phyloP scores from a whole-genome alignment of 2,113 vertebrate species.

The Lophotis ruficrista region DNA sequence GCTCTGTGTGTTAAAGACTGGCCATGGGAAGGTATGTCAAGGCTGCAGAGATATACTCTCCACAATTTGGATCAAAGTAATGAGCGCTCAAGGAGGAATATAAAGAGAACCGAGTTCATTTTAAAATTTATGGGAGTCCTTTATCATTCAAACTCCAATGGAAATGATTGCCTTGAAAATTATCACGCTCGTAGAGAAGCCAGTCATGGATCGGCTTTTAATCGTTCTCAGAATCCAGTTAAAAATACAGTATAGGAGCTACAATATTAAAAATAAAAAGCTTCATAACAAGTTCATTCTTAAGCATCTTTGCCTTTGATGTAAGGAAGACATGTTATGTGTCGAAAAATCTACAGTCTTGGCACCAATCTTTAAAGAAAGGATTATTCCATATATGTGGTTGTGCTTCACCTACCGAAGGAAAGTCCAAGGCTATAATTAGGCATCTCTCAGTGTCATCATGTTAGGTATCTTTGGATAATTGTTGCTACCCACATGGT shows the following conservation, averaged over 20 bases:
- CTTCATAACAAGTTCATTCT: background rate
- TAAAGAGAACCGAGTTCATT: constrained; percentile 28
- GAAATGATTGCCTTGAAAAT: constrained; percentile 53
- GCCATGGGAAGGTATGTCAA: constrained; percentile 34
- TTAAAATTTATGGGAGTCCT: constrained; percentile 49
- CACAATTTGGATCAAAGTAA: background rate
- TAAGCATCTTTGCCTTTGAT: background rate
- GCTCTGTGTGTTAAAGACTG: background rate
- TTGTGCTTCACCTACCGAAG: background rate
- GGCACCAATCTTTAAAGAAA: background rate
- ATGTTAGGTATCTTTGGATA: background rate
- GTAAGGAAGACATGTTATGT: background rate
- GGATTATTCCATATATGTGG: background rate
- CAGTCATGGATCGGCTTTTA: background rate
- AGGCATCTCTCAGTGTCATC: background rate
- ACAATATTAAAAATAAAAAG: background rate
- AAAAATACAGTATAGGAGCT: background rate
- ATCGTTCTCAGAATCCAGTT: background rate
- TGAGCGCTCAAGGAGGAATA: background rate
- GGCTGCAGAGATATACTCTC: background rate
- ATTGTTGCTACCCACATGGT: constrained; percentile 38
- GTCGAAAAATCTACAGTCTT: background rate
- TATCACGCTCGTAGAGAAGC: background rate
- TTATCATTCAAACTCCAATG: constrained; percentile 55
- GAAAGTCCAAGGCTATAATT: constrained; percentile 38